phyloP scores from a whole-genome alignment of 2,888 invertebrate species.

The Scelioninae gen. 2 region DNA sequence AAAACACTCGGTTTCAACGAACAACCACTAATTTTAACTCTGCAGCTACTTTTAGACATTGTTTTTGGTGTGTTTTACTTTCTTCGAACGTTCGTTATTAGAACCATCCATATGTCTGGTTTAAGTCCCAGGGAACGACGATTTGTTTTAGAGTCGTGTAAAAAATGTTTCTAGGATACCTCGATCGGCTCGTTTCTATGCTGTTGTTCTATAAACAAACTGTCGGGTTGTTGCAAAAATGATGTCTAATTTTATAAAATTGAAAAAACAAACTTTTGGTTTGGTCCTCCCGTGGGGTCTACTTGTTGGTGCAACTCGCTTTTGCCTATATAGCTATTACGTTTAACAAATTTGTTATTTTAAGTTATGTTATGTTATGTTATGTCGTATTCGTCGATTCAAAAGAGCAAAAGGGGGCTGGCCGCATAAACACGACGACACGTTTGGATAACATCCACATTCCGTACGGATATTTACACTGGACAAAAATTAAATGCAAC shows the following conservation, averaged over 20 bases:
- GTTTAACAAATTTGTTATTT: constrained; percentile 3
- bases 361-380: constrained; percentile 6
- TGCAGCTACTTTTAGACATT: constrained; percentile 37
- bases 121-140: constrained; percentile 11
- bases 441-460: constrained; percentile 14
- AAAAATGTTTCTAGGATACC: no score
- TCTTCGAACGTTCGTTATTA: constrained; percentile 43
- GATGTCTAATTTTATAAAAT: constrained; percentile 46
- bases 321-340: no score
- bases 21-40: constrained; percentile 16
- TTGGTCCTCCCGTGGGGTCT: constrained; percentile 36
- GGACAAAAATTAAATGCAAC: constrained; percentile 8
- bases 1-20: no score
- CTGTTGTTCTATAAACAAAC: no score
- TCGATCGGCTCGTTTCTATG: no score
- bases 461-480: constrained; percentile 26
- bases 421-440: constrained; percentile 42
- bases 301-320: no score
- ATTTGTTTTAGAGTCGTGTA: constrained; percentile 17
- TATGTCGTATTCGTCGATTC: constrained; percentile 5
- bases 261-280: constrained; percentile 45
- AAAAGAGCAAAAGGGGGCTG: constrained; percentile 45
- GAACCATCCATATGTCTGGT: constrained; percentile 45
- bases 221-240: constrained; percentile 13
- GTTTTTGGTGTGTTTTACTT: constrained; percentile 50